Evolutionary conservation across 2,888 invertebrate genomes (phyloP).

Genomic region (Schizaphis graminum): DNA sequence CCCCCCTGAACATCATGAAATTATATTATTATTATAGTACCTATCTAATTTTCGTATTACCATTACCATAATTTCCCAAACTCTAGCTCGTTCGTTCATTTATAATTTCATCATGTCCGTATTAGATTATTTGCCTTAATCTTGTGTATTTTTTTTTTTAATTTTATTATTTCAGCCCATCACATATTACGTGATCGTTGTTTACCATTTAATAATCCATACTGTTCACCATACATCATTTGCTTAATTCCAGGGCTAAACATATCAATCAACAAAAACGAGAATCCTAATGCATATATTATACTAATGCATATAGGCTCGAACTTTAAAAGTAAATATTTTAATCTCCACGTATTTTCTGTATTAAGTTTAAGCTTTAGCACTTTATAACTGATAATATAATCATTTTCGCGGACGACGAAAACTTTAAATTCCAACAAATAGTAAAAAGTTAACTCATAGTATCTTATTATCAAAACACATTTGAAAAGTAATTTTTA

Average conservation of each 20-base stretch:
- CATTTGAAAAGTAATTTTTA: not conserved
- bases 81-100: not conserved
- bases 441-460: not conserved
- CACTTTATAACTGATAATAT: not conserved
- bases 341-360: not conserved
- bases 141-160: not conserved
- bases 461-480: not conserved
- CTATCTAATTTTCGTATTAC: not conserved
- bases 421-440: not conserved
- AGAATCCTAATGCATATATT: not conserved
- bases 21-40: not conserved
- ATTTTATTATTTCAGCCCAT: not conserved
- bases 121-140: not conserved
- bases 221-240: not conserved
- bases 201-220: not conserved
- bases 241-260: not conserved
- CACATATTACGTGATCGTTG: not conserved
- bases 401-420: not conserved
- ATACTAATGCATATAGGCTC: not conserved
- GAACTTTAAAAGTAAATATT: not conserved
- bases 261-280: constrained; percentile 26
- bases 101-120: not conserved
- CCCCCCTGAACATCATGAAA: not conserved
- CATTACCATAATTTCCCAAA: not conserved
- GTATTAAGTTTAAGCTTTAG: not conserved